Conservation (phyloP, 1,140 invertebrate species). For the Conus betulinus region DNA sequence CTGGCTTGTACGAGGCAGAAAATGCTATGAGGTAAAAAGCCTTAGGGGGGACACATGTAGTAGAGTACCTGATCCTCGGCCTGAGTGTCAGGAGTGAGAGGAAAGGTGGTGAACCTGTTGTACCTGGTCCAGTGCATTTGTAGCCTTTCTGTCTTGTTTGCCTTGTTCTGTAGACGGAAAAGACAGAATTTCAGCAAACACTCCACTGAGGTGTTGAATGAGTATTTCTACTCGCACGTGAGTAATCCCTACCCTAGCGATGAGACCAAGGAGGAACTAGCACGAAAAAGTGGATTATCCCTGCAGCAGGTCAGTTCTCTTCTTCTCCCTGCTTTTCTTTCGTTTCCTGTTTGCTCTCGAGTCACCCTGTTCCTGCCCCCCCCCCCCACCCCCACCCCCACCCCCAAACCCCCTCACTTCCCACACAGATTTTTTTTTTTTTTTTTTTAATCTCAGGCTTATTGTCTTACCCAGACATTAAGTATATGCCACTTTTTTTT, state of each 20-base stretch:
- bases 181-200: conserved; percentile 99
- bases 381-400: too few species aligned
- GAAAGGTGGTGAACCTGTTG: background rate
- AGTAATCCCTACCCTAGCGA: conserved; percentile 99
- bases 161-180: conserved; percentile 86
- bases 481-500: too few species aligned
- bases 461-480: too few species aligned
- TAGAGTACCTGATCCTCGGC: too few species aligned
- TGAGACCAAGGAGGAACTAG: conserved; percentile 99
- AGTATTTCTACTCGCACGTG: conserved; percentile 99
- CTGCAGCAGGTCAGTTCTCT: conserved; percentile 87
- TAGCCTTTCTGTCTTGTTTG: conserved; percentile 14
- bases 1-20: too few species aligned
- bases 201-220: conserved; percentile 99
- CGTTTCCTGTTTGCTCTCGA: background rate
- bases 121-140: background rate
- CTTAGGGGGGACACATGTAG: too few species aligned
- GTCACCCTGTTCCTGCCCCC: too few species aligned
- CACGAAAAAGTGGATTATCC: conserved; percentile 98
- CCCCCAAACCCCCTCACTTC: too few species aligned
- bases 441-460: too few species aligned
- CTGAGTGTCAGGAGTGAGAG: too few species aligned
- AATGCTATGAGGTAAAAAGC: too few species aligned
- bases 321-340: background rate
- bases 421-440: too few species aligned